phyloP scores from a whole-genome alignment of 2,888 invertebrate species.

The Sphecodes monilicornis region DNA sequence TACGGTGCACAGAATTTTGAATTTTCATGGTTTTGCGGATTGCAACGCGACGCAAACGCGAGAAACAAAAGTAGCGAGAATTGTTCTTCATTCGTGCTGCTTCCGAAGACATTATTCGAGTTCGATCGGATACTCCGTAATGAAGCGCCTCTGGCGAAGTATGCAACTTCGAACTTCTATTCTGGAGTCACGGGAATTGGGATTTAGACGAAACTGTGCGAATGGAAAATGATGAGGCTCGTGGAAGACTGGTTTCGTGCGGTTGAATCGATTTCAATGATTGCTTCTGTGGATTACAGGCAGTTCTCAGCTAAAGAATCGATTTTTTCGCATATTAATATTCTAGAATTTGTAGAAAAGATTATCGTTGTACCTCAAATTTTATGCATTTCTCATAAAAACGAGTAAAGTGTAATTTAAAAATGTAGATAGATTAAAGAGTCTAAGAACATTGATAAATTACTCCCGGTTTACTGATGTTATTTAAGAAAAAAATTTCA shows the following conservation, averaged over 20 bases:
- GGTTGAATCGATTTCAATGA: neutral
- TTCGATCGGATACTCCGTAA: neutral
- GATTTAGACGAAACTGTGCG: neutral
- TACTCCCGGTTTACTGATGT: no score
- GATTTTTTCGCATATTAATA: no score
- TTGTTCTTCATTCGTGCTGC: neutral
- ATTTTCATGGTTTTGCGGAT: no score
- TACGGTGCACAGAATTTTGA: neutral
- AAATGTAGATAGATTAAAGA: no score
- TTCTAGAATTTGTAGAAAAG: no score
- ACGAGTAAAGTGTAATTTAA: no score
- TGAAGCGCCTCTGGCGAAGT: neutral
- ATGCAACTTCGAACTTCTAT: neutral
- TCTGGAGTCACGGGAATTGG: neutral
- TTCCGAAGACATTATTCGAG: neutral
- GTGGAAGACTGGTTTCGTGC: neutral
- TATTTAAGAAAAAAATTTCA: no score
- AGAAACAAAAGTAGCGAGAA: neutral
- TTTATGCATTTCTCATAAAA: no score
- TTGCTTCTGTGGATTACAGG: neutral
- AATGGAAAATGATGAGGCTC: neutral
- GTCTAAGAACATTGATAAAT: no score
- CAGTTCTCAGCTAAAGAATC: no score
- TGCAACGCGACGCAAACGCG: neutral
- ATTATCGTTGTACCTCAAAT: no score